Evolutionary conservation across 2,797 vertebrate species (phyloP), one percentile per base, ranked within the genome.

Genomic region (Acridotheres tristis): DNA sequence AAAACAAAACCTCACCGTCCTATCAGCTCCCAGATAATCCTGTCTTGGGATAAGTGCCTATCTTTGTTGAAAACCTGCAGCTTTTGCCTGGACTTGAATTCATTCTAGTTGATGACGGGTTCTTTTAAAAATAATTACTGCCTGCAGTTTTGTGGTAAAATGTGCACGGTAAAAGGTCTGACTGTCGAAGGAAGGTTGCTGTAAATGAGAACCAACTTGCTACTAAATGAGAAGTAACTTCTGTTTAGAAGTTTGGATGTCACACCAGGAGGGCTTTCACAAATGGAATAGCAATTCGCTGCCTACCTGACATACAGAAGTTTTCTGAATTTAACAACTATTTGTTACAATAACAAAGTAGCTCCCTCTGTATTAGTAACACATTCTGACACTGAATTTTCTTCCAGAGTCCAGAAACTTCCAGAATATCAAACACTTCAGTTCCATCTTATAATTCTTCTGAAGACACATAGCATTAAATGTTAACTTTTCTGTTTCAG

Each of bases 121-220:
- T 86, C 62, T 81, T 92, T 88, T 69, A 85, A 59, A 88, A 30
- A 32, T 69, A 94, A 92, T 84, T 94, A 91, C 43, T 91, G 63
- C 54, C 36, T 91, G 69, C n/a, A 81, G 51, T 40, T 85, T 36
- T 43, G 59, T 3, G 2, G 55, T 59, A 73, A 88, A 66, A 69
- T 54, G 11, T 42, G 26, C 11, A 54, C 43, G 59, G n/a, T 40
- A 82, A 80, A 93, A 95, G n/a, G 65, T 82, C 50, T 74, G 36
- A 38, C 30, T 59, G 29, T 26, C 3, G 4, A 87, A 89, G 57
- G 61, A 82, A 92, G 63, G 42, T 21, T 93, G 36, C 54, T 73
- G 67, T 50, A 91, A 84, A 89, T 71, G 30, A 85, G 53, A 79
- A 90, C 8, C 42, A 95, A 59, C 57, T 68, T 88, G 45, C 59